These are phyloP conservation scores for Allophyes oxyacanthae DNA, from an alignment of 2,888 invertebrate species.

Conservation along the genomic window DNA sequence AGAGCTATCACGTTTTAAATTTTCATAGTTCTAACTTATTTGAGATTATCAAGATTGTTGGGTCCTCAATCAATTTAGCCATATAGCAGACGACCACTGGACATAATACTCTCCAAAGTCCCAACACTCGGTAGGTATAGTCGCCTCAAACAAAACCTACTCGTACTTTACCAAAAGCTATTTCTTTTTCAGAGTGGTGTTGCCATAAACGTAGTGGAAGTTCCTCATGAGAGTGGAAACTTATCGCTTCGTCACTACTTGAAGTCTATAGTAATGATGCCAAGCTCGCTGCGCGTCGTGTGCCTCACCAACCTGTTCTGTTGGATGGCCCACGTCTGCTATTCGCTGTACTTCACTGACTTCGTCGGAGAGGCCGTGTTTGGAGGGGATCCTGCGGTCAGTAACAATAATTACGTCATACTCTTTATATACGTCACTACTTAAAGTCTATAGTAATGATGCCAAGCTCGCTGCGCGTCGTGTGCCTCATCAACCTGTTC, in stretches of 20 bases:
- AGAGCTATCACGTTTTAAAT: too few relatives aligned
- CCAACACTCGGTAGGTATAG: too few relatives aligned
- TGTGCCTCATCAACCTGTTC: constrained; percentile 98
- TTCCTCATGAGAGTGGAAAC: constrained; percentile 62
- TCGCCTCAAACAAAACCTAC: too few relatives aligned
- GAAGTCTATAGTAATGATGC: constrained; percentile 97
- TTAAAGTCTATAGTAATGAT: constrained; percentile 96
- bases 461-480: constrained; percentile 95
- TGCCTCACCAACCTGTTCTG: constrained; percentile 98
- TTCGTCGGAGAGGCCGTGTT: constrained; percentile 98
- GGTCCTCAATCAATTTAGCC: too few relatives aligned
- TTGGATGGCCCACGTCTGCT: constrained; percentile 99
- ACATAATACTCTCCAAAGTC: too few relatives aligned
- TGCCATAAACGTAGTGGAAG: constrained; percentile 60
- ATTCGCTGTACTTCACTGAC: constrained; percentile 98
- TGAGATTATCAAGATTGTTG: too few relatives aligned
- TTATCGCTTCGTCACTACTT: constrained; percentile 94
- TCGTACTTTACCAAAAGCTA: not conserved
- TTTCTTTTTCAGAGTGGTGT: constrained; percentile 59
- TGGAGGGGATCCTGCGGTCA: constrained; percentile 95
- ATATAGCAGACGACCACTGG: too few relatives aligned
- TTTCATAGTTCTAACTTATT: too few relatives aligned
- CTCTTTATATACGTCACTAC: too few relatives aligned
- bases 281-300: constrained; percentile 94
- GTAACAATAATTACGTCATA: too few relatives aligned